Conservation (phyloP, 1,140 invertebrate genomes). For the Aricia agestis region DNA sequence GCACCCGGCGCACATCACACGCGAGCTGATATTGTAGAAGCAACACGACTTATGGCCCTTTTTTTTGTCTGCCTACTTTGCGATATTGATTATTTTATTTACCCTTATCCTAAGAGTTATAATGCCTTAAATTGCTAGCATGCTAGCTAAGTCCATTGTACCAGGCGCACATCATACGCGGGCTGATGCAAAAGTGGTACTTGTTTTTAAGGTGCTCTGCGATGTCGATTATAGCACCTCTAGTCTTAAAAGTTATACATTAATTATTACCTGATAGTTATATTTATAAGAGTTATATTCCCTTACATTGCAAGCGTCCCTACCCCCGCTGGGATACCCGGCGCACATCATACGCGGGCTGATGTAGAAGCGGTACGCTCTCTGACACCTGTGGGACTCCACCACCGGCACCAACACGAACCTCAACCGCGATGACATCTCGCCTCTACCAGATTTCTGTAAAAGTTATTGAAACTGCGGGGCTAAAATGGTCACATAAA, state of each 20-base stretch:
- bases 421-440: slow-evolving; percentile 54
- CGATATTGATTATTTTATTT: too few relatives aligned
- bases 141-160: slow-evolving; percentile 75
- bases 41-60: slow-evolving; percentile 70
- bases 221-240: too few relatives aligned
- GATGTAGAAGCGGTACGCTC: slow-evolving; percentile 71
- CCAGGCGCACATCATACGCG: slow-evolving; percentile 77
- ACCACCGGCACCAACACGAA: slow-evolving; percentile 75
- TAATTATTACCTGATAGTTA: too few relatives aligned
- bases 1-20: slow-evolving; percentile 77
- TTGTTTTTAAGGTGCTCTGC: too few relatives aligned
- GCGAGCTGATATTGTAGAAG: slow-evolving; percentile 66
- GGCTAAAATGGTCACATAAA: too few relatives aligned
- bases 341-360: slow-evolving; percentile 77
- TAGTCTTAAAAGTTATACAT: too few relatives aligned
- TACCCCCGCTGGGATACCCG: slow-evolving; percentile 65
- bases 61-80: too few relatives aligned
- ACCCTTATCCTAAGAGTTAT: too few relatives aligned
- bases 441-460: slow-evolving; percentile 52
- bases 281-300: too few relatives aligned
- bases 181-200: slow-evolving; percentile 64
- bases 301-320: slow-evolving; percentile 75
- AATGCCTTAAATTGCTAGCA: slow-evolving; percentile 66
- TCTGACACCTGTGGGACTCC: slow-evolving; percentile 62
- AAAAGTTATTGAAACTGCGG: slow-evolving; percentile 10